Evolutionary conservation across 2,797 vertebrate genomes (phyloP).

Genomic region (Neosalanx taihuensis): DNA sequence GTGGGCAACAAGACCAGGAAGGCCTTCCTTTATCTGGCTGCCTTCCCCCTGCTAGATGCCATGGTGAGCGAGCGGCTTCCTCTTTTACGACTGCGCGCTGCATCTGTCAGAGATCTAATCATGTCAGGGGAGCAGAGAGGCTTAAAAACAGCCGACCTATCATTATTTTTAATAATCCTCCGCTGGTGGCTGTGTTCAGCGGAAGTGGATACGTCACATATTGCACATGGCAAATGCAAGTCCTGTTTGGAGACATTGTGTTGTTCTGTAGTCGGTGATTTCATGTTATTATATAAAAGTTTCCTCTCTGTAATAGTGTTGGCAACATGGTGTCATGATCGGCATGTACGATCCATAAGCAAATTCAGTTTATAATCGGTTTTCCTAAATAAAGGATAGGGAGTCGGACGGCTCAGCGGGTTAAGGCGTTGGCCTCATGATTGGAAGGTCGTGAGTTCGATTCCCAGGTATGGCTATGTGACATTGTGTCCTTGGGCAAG

Average conservation of each 20-base stretch:
- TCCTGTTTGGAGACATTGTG: no score
- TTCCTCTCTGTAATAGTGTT: no score
- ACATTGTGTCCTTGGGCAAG: no score
- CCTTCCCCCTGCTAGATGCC: slow-evolving; percentile 95
- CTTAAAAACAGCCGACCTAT: slow-evolving; percentile 32
- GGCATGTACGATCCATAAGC: neutral
- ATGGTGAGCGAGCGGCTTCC: slow-evolving; percentile 81
- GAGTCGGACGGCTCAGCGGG: no score
- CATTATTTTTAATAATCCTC: slow-evolving; percentile 33
- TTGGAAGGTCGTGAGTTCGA: no score
- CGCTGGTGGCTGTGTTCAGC: neutral
- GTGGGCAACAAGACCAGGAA: slow-evolving; percentile 93
- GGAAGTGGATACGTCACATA: neutral
- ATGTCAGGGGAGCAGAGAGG: slow-evolving; percentile 7
- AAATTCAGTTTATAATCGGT: no score
- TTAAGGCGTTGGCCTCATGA: no score
- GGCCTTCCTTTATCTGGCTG: slow-evolving; percentile 94
- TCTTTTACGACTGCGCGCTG: neutral
- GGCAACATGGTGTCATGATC: neutral
- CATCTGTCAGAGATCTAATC: slow-evolving; percentile 2
- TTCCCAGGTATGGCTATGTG: no score
- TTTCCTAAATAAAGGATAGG: no score
- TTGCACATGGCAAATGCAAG: no score
- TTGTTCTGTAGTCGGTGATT: no score
- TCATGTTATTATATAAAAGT: no score